phyloP scores from a whole-genome alignment of 2,113 vertebrate genomes.

The Silurus glanis region DNA sequence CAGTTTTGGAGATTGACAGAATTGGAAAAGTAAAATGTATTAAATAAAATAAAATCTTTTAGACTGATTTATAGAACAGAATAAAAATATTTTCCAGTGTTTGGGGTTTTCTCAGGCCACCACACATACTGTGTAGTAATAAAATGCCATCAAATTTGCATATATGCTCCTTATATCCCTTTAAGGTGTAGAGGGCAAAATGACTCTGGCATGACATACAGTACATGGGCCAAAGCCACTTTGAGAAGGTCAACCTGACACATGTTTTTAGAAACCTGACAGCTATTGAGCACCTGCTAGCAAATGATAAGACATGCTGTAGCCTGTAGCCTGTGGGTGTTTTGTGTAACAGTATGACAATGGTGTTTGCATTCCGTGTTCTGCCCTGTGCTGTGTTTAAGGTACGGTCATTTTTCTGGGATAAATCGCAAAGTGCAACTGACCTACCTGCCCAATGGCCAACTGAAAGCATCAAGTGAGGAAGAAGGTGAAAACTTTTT shows the following conservation, averaged over 20 bases:
- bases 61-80: too few species aligned
- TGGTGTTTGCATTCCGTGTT: constrained; percentile 41
- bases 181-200: constrained; percentile 14
- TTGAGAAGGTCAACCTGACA: constrained; percentile 29
- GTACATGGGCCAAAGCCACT: constrained; percentile 14
- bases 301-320: constrained; percentile 20
- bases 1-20: not conserved
- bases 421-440: constrained; percentile 98
- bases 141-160: not conserved
- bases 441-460: constrained; percentile 89
- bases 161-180: constrained; percentile 36
- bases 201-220: constrained; percentile 28
- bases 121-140: not conserved
- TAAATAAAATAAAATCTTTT: not conserved
- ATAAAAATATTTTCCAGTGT: not conserved
- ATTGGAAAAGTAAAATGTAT: not conserved
- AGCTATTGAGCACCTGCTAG: constrained; percentile 41
- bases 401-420: constrained; percentile 98
- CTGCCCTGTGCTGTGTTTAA: constrained; percentile 59
- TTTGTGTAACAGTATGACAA: constrained; percentile 31
- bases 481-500: constrained; percentile 83
- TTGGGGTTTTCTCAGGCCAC: not conserved
- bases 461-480: constrained; percentile 87
- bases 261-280: constrained; percentile 52
- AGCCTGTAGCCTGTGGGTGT: constrained; percentile 10